Conservation (phyloP, 2,113 vertebrate genomes). For the Otocyon megalotis region DNA sequence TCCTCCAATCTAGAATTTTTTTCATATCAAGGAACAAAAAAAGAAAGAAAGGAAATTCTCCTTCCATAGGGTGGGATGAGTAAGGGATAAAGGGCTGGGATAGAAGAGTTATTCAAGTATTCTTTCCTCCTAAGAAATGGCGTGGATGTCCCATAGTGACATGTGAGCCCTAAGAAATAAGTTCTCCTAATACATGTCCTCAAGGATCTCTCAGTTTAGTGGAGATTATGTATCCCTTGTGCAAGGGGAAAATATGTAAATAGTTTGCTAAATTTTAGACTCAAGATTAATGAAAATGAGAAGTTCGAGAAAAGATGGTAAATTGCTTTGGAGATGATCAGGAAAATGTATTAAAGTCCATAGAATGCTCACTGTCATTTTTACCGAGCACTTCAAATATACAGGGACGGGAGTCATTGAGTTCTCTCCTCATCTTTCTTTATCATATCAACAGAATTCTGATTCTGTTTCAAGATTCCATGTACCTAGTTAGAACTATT, state of each 20-base stretch:
- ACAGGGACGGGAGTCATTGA: not conserved
- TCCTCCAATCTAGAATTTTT: not conserved
- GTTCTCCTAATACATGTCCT: not conserved
- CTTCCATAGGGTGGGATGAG: not conserved
- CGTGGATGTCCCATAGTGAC: not conserved
- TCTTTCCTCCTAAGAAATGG: conserved; percentile 41
- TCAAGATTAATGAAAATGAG: not conserved
- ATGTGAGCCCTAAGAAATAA: not conserved
- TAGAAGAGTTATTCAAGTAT: not conserved
- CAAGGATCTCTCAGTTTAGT: not conserved
- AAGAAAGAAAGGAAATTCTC: not conserved
- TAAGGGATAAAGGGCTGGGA: not conserved
- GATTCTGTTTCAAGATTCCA: not conserved
- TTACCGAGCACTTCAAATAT: not conserved
- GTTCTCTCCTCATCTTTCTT: not conserved
- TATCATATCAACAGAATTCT: conserved; percentile 17
- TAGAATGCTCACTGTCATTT: not conserved
- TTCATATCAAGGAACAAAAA: not conserved
- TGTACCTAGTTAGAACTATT: conserved; percentile 9
- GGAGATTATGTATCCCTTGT: not conserved
- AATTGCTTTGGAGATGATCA: conserved; percentile 32
- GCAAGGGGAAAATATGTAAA: not conserved
- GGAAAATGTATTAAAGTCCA: not conserved
- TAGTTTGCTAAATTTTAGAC: not conserved
- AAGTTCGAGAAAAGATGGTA: not conserved